Base-by-base conservation (phyloP, 2,888 invertebrate species). In the Pandemis corylana region DNA sequence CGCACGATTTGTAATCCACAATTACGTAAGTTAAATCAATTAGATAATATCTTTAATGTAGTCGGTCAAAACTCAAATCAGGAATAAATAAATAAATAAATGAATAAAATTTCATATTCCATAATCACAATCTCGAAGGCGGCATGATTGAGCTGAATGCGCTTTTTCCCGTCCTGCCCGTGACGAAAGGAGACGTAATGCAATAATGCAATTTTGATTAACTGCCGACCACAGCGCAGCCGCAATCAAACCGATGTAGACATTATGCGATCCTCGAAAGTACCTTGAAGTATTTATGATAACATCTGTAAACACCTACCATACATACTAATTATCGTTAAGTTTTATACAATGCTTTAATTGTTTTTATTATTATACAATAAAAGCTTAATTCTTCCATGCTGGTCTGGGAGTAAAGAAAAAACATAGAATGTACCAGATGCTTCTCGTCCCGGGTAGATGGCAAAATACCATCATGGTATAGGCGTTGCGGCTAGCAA, bases 121-220 rank as follows among this genome's bases (percentile, higher is more conserved):
- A 90, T 93, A 91, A 91, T 86, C 81, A 81, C 79, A 71, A 36
- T 59, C 59, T 81, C 81, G 81, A 79, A 82, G 81, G 80, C 80
- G 81, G 84, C 82, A 87, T 87, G 84, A 83, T 80, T 36, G 28
- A 81, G 81, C 81, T 84, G 84, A 85, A 83, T 82, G 86, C 80
- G 71, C 79, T 75, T 91, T 92, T 92, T 78, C 79, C 78, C 78
- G 82, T n/a, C 80, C 83, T 78, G 80, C 85, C 85, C 89, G 89
- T 90, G 90, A 90, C 90, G 86, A 89, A 90, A 87, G 80, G 85
- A 85, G 85, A 83, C 84, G 86, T 79, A 74, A 74, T 81, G 77
- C 75, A 76, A 81, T 92, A 93, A 94, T 93, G 90, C 89, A 92
- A 90, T 92, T 93, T 91, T 92, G 93, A 94, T 94, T 90, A 90